These are phyloP conservation scores for Sarcophaga caerulescens DNA, from an alignment of 2,888 invertebrate species.

Conservation along the genomic window DNA sequence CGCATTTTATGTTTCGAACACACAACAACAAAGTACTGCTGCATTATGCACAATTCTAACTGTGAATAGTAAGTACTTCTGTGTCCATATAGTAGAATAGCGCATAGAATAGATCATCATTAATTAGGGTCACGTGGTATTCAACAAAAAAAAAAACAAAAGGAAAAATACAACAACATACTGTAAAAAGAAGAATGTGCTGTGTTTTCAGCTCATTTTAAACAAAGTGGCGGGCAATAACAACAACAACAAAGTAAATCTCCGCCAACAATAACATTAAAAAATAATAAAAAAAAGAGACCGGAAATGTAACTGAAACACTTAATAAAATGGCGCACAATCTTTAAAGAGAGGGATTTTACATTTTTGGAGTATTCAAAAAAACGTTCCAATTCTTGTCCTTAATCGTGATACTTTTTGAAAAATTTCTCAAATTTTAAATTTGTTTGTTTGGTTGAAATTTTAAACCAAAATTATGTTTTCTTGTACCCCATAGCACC, in stretches of 20 bases:
- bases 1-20: constrained; percentile 39
- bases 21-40: constrained; percentile 23
- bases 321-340: constrained; percentile 1
- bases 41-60: constrained; percentile 19
- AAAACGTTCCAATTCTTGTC: background rate
- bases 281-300: background rate
- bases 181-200: background rate
- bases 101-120: constrained; percentile 55
- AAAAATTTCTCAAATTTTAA: background rate
- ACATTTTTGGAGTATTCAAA: background rate
- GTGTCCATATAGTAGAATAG: constrained; percentile 22
- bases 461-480: constrained; percentile 10
- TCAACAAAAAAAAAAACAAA: constrained; percentile 10
- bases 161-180: constrained; percentile 1
- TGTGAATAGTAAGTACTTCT: constrained; percentile 10
- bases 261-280: background rate
- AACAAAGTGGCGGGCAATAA: background rate
- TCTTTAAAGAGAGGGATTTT: background rate
- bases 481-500: too few species aligned
- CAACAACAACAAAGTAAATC: constrained; percentile 32
- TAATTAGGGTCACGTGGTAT: constrained; percentile 66
- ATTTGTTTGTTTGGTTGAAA: constrained; percentile 2
- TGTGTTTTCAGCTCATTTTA: background rate
- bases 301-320: constrained; percentile 39
- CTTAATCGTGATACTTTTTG: background rate